Evolutionary conservation across 2,888 invertebrate species (phyloP).

Genomic region (Desoria tigrina): DNA sequence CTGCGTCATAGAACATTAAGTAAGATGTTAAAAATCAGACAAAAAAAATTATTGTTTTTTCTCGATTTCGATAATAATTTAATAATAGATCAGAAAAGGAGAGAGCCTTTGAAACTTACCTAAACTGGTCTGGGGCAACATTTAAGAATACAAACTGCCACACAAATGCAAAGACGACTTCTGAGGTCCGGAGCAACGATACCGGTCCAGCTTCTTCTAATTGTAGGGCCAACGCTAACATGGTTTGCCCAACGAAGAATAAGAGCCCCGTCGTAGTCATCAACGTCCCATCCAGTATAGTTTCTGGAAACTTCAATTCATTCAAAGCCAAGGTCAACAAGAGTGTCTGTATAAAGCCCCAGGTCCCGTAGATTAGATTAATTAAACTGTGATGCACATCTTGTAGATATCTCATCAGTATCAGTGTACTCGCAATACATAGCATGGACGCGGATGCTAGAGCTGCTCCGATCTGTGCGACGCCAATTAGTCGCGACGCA

Average conservation of each 20-base stretch:
- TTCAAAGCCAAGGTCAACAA: constrained; percentile 22
- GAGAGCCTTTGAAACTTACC: too few relatives aligned
- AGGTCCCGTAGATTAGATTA: constrained; percentile 30
- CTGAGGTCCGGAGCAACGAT: constrained; percentile 29
- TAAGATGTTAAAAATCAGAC: too few relatives aligned
- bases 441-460: constrained; percentile 38
- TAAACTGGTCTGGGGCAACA: constrained; percentile 32
- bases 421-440: constrained; percentile 34
- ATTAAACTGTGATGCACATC: constrained; percentile 37
- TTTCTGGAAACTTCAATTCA: constrained; percentile 29
- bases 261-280: constrained; percentile 33
- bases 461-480: constrained; percentile 35
- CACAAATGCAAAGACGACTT: constrained; percentile 37
- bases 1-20: too few relatives aligned
- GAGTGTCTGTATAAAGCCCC: constrained; percentile 31
- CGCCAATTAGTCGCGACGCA: background rate
- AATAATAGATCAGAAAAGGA: too few relatives aligned
- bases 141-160: constrained; percentile 39
- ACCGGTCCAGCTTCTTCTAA: constrained; percentile 38
- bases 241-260: constrained; percentile 33
- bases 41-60: too few relatives aligned
- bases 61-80: too few relatives aligned
- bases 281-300: constrained; percentile 20
- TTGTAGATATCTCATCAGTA: constrained; percentile 33
- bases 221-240: constrained; percentile 33